Base-by-base conservation (phyloP, 2,888 invertebrate genomes). In the Drosophila incognita region DNA sequence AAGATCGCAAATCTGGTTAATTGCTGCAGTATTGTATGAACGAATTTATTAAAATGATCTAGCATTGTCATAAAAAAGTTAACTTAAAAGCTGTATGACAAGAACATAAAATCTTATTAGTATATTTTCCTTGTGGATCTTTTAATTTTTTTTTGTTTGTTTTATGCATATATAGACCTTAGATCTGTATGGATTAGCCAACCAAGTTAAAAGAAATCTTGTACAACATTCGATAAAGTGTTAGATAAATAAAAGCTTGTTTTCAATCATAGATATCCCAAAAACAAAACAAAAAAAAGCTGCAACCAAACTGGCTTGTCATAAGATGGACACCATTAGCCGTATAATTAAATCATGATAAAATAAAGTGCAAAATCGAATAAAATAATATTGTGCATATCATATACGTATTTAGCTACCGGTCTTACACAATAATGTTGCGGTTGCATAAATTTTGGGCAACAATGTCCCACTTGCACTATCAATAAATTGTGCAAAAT, bases 401-500 rank as follows among this genome's bases (percentile, higher is more conserved):
- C 2, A n/a, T 33, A 6, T 13, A 59, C 42, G 13, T 21, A 51
- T 38, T 29, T 42, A 38, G 54, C 65, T 75, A 69, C 79, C 62
- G 18, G 79, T 69, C 69, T 74, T 76, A 62, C 52, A 40, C 49
- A 24, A 27, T 10, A 15, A 7, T 49, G 21, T 27, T 60, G 38
- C 35, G 56, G 36, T 13, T 29, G 33, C 27, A n/a, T 38, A 35
- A 69, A 49, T 51, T 35, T 35, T 29, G 10, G 11, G n/a, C 29
- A 56, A 42, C n/a, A 40, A 27, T 65, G 36, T 68, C 61, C 66
- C 62, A 76, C 74, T 76, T 79, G 58, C 61, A 60, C n/a, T 36
- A 74, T 74, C 68, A 86, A 79, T 75, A 82, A 74, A 69, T 85
- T 71, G 53, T n/a, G 40, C 52, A 65, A 63, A 66, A 54, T 69